A percentile compares a stretch with the other conserved stretches of the same genome.
These are phyloP conservation scores for Chloropsis hardwickii DNA, from an alignment of 2,113 vertebrate genomes.

Conservation along the genomic window DNA sequence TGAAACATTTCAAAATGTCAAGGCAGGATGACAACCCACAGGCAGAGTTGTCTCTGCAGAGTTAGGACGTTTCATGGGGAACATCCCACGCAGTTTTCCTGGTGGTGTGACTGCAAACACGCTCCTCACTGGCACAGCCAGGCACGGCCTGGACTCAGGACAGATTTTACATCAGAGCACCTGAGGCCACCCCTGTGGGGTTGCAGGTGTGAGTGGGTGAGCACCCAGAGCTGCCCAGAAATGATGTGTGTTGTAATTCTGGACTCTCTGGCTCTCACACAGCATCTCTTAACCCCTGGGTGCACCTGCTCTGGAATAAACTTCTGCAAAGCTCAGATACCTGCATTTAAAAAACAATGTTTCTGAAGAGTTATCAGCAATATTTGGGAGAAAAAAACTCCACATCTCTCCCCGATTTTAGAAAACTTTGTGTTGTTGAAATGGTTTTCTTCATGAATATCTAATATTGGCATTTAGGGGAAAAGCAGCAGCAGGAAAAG, in stretches of 20 bases:
- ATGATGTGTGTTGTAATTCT: not conserved
- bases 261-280: not conserved
- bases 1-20: not conserved
- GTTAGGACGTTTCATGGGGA: not conserved
- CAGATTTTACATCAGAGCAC: not conserved
- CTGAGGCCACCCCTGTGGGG: fast-evolving
- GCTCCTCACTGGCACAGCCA: not conserved
- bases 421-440: not conserved
- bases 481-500: not conserved
- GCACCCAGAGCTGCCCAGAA: not conserved
- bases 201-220: not conserved
- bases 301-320: not conserved
- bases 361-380: not conserved
- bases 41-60: not conserved
- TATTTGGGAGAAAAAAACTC: not conserved
- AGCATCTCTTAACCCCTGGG: not conserved
- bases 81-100: not conserved
- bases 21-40: not conserved
- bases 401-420: not conserved
- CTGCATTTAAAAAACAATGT: fast-evolving
- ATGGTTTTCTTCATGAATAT: not conserved
- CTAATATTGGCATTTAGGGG: not conserved
- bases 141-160: fast-evolving
- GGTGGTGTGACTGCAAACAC: not conserved
- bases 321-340: not conserved